Evolutionary conservation across 2,797 vertebrate genomes (phyloP).

Genomic region (Jordanella pulchra): DNA sequence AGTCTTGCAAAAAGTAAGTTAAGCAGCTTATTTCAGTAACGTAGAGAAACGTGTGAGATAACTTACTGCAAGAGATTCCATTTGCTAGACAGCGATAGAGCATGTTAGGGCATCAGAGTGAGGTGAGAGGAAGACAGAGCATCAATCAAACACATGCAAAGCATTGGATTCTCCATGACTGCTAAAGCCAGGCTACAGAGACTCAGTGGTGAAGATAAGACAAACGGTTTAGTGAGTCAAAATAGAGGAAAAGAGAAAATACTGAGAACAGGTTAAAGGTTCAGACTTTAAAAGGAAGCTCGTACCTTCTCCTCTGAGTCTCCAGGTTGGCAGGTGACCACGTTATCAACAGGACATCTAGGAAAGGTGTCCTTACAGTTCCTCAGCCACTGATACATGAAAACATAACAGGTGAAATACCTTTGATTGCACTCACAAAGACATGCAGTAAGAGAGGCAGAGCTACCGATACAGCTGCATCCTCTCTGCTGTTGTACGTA

Average conservation of each 20-base stretch:
- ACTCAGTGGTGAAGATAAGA: conserved; percentile 53
- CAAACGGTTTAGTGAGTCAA: conserved; percentile 32
- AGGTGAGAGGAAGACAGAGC: conserved; percentile 87
- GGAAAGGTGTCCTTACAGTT: conserved; percentile 97
- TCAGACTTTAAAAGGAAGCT: neutral
- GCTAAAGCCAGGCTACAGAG: conserved; percentile 29
- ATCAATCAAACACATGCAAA: conserved; percentile 89
- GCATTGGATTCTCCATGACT: conserved; percentile 35
- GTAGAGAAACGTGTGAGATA: conserved; percentile 70
- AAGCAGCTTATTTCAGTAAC: conserved; percentile 45
- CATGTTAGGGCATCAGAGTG: conserved; percentile 91
- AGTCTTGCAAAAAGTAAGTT: conserved; percentile 21
- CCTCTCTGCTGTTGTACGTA: conserved; percentile 93
- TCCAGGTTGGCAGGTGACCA: conserved; percentile 96
- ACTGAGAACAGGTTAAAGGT: conserved; percentile 7
- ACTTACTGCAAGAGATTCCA: conserved; percentile 99
- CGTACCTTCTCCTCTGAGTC: conserved; percentile 98
- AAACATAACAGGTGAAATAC: neutral
- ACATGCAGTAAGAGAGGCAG: neutral
- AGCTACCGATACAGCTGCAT: conserved; percentile 90
- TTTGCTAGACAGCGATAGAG: conserved; percentile 99
- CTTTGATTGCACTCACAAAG: neutral
- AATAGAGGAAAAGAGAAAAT: conserved; percentile 27
- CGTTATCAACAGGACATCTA: conserved; percentile 91
- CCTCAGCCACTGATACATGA: conserved; percentile 88